Evolutionary conservation across 2,797 vertebrate species (phyloP), one percentile per base, ranked within the genome.

Genomic region (Odontamblyopus lacepedii): DNA sequence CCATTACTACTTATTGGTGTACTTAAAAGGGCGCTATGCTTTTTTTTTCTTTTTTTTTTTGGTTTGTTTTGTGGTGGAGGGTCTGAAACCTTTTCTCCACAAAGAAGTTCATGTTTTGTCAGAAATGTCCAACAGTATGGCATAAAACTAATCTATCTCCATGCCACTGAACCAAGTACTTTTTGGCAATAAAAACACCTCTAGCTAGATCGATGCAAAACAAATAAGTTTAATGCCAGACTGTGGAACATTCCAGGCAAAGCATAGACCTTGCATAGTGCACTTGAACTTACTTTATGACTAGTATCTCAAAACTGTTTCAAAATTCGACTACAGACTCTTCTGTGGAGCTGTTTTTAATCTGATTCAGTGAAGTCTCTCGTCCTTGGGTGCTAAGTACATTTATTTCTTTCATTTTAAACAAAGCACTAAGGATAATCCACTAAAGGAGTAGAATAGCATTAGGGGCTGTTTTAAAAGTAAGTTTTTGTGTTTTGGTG

Each of bases 401-500:
- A 73, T 72, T 61, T 60, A 69, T 69, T 68, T 12, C 35, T 68
- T n/a, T 55, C 27, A 51, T 44, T 63, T 65, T 50, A 19, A 63
- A 71, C 59, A 44, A 38, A 38, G 30, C 6, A 41, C 50, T 44
- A 26, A 51, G 19, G 41, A 26, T 66, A 66, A 66, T 66, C 64
- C 64, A 66, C 64, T 66, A 29, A 50, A 50, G 44, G 6, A 44
- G 44, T 11, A 66, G 26, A 66, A 66, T 50, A 66, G 64, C 64
- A 51, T 50, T 50, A 66, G 63, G 5, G 67, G 6, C 32, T 56
- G 30, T 57, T 63, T 75, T 75, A 67, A 19, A 64, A 75, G 80
- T 68, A 78, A 67, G 74, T 32, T 71, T 69, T 32, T 71, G 65
- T 73, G 23, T 38, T 77, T 70, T 62, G 85, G 72, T 79, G 75